Evolutionary conservation across 2,797 vertebrate species (phyloP), one percentile per base, ranked within the genome.

Genomic region (Semotilus atromaculatus): DNA sequence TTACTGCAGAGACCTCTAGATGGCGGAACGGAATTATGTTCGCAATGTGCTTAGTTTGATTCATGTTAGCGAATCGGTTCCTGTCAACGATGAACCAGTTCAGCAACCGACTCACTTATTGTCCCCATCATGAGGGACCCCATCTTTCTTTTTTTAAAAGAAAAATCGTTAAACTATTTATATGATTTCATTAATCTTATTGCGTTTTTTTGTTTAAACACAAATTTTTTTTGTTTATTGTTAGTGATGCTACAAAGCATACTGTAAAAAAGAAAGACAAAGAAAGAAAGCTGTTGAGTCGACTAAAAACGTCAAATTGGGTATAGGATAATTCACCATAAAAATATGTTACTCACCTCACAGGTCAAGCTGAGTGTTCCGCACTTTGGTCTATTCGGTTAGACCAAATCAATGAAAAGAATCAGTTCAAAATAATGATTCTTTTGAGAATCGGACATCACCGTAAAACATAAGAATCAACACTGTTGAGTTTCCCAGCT

Each of bases 401-500:
- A 43, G 11, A 55, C 18, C 3, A 26, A 83, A 43, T 55, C 21
- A 43, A 16, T 9, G 11, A 40, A 81, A n/a, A 23, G 82, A 77
- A n/a, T 77, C 82, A 7, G n/a, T 83, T 83, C 73, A 77, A 21
- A 72, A 1, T 7, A 77, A 68, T 3, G 5, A 84, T 70, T 70
- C 62, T 21, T 76, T 70, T 13, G 31, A 34, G 48, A 53, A 31
- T 58, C 13, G 36, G 26, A 51, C 23, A 29, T 23, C 43, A 45
- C 45, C 45, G 45, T 45, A 45, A 45, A 45, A 14, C 14, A 45
- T 45, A 14, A 14, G 43, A 45, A 45, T 10, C 78, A 31, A 1
- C 31, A 2, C 31, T 19, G 45, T 29, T 21, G n/a, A 43, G 13
- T 72, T 81, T 72, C 36, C 4, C 53, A 45, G 48, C 66, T 81